These are phyloP conservation scores for Pyrgus malvae DNA, from an alignment of 2,888 invertebrate species.

Conservation along the genomic window DNA sequence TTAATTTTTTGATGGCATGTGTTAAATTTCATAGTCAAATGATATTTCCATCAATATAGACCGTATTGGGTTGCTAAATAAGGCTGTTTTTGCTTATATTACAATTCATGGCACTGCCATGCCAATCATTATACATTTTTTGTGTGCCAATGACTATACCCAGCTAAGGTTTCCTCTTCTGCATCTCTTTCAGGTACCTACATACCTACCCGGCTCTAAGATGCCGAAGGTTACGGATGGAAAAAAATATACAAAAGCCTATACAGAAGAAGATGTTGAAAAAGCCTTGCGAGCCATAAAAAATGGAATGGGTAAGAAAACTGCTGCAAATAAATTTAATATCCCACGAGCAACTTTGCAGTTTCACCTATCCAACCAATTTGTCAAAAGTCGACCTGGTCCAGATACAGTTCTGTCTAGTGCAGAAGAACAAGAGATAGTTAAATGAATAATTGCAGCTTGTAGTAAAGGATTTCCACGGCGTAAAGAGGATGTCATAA, in stretches of 20 bases:
- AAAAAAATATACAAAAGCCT: slow-evolving; percentile 30
- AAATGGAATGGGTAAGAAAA: slow-evolving; percentile 36
- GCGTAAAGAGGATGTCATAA: slow-evolving; percentile 1
- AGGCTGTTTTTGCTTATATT: slow-evolving; percentile 30
- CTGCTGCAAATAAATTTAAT: slow-evolving; percentile 35
- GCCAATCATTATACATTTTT: slow-evolving; percentile 30
- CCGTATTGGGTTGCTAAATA: slow-evolving; percentile 29
- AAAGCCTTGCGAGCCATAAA: slow-evolving; percentile 33
- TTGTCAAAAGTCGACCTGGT: slow-evolving; percentile 36
- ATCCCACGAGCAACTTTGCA: slow-evolving; percentile 36
- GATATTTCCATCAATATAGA: too few relatives aligned
- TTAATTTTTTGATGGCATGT: slow-evolving; percentile 30
- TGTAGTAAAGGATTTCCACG: background rate
- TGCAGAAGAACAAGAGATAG: slow-evolving; percentile 34
- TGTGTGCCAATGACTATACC: slow-evolving; percentile 34
- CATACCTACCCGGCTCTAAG: slow-evolving; percentile 14
- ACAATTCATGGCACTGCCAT: slow-evolving; percentile 32
- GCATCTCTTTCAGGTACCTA: background rate
- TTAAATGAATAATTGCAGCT: slow-evolving; percentile 3
- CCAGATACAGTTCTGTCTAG: slow-evolving; percentile 34
- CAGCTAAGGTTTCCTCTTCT: slow-evolving; percentile 23
- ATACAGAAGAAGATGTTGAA: slow-evolving; percentile 24
- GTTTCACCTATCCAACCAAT: slow-evolving; percentile 32
- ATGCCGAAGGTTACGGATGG: slow-evolving; percentile 31
- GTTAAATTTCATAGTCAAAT: slow-evolving; percentile 24